Evolutionary conservation across 2,888 invertebrate species (phyloP), one percentile per base, ranked within the genome.

Genomic region (Ectemnius lituratus): DNA sequence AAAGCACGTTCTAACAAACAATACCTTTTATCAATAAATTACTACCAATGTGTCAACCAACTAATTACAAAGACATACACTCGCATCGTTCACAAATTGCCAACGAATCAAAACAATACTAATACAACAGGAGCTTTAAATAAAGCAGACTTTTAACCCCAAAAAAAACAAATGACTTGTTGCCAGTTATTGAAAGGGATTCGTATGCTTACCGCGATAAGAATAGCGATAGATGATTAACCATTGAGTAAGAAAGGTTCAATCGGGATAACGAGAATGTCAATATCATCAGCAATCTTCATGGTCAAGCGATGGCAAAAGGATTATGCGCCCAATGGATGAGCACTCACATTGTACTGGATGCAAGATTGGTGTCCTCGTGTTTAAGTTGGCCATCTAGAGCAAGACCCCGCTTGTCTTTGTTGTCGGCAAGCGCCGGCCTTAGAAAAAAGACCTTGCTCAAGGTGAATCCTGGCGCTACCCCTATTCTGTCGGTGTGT

Each of bases 301-400:
- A 37, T 37, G 37, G 11, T 37, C 37, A 8, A 11, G 37, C 11
- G 37, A 1, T 37, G 37, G 37, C 60, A 59, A 45, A 62, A 63
- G 20, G 45, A 52, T n/a, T 76, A 72, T 79, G 86, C 84, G 86
- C 80, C 84, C 83, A 82, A 82, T 76, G 47, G 57, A 71, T 72
- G 72, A 73, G 86, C 88, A 93, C 95, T 94, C 93, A 96, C 96
- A 96, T 95, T 88, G 96, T 96, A 85, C 96, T 96, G 76, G 96
- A 96, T 77, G 96, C 96, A 86, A 97, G 93, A 92, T 96, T 96
- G 86, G 96, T 97, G 92, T 96, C 96, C 92, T 97, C 96, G 91
- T 97, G 96, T 91, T 96, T 96, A 86, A 97, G 93, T 91, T 96
- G 96, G 75, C 96, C 97, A 89, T 97, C 96, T 85, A 97, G 92